A percentile compares a stretch with the other conserved stretches of the same genome.
phyloP scores from a whole-genome alignment of 2,113 vertebrate species.

The Caracal caracal region DNA sequence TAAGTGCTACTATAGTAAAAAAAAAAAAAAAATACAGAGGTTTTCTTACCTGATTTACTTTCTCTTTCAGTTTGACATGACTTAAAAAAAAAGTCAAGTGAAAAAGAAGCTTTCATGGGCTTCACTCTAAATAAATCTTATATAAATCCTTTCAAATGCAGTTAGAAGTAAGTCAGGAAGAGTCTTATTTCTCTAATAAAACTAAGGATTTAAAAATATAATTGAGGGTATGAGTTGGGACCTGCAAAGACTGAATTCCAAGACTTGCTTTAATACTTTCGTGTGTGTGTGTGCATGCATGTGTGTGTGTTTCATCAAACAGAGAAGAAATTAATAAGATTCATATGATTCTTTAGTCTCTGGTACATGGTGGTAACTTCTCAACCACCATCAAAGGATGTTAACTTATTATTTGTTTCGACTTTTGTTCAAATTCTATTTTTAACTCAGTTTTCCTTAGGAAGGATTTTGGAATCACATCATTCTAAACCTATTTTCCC shows the following conservation, averaged over 20 bases:
- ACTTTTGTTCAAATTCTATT: not conserved
- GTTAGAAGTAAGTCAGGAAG: conserved; percentile 55
- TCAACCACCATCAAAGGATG: not conserved
- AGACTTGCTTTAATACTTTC: conserved; percentile 48
- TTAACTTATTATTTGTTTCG: not conserved
- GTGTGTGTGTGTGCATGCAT: not conserved
- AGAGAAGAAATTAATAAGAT: conserved; percentile 31
- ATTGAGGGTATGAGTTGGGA: conserved; percentile 1
- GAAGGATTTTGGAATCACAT: not conserved
- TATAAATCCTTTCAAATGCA: conserved; percentile 9
- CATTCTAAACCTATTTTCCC: not conserved
- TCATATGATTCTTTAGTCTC: conserved; percentile 43
- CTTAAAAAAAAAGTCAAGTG: not conserved
- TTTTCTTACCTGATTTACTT: not conserved
- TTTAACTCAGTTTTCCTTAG: not conserved
- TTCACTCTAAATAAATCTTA: conserved; percentile 50
- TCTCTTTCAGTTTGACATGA: conserved; percentile 51
- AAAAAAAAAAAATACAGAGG: not conserved
- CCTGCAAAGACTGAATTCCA: conserved; percentile 53
- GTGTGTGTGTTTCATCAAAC: conserved; percentile 26
- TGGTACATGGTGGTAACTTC: not conserved
- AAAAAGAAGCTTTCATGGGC: not conserved
- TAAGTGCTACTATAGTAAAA: not conserved
- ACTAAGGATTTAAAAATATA: conserved; percentile 39
- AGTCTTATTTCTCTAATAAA: conserved; percentile 61